Percentiles rank a stretch among this genome's conserved stretches.
Conservation (phyloP, 2,797 vertebrate species). For the Pempheris klunzingeri region DNA sequence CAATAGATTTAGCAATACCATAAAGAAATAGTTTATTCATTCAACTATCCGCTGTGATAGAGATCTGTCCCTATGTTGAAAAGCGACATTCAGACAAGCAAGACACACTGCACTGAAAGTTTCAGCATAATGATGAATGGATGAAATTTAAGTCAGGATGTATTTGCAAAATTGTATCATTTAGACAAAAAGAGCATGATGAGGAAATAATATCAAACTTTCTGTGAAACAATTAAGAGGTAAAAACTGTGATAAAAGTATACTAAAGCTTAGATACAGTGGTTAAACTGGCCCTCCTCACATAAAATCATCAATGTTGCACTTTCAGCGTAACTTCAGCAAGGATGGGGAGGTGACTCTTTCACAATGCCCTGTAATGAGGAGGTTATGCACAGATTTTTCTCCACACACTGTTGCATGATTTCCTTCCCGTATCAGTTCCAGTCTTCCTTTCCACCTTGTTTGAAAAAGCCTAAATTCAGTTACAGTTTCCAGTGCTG, state of each 20-base stretch:
- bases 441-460: slow-evolving; percentile 33
- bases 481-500: slow-evolving; percentile 72
- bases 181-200: neutral
- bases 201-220: slow-evolving; percentile 4
- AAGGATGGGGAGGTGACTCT: slow-evolving; percentile 8
- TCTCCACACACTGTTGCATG: slow-evolving; percentile 50
- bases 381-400: slow-evolving; percentile 24
- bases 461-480: slow-evolving; percentile 61
- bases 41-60: neutral
- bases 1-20: neutral
- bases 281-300: neutral
- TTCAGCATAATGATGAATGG: neutral
- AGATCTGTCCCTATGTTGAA: neutral
- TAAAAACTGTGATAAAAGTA: too few relatives aligned
- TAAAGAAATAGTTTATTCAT: neutral
- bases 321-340: neutral
- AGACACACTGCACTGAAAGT: neutral
- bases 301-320: neutral
- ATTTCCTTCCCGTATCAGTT: slow-evolving; percentile 55
- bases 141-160: neutral
- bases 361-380: slow-evolving; percentile 39
- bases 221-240: neutral
- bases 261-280: neutral
- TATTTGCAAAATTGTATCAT: neutral
- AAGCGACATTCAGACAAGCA: neutral